Evolutionary conservation across 2,888 invertebrate species (phyloP).

Genomic region (Phyllotreta cruciferae): DNA sequence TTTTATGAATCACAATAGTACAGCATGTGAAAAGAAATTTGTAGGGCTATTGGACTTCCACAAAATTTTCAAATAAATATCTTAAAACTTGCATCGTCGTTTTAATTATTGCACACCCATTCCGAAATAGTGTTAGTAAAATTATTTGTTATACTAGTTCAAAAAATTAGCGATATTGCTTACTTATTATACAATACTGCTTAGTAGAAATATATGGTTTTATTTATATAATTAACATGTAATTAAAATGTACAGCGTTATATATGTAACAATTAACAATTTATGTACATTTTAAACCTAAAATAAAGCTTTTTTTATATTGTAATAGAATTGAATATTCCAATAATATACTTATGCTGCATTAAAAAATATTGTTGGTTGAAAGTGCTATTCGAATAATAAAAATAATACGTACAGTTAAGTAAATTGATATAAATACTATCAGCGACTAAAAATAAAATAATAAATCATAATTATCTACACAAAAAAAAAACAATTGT

Average conservation of each 20-base stretch:
- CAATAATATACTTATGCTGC: neutral
- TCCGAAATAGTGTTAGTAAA: no score
- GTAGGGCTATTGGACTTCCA: slow-evolving; percentile 63
- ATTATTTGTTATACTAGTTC: no score
- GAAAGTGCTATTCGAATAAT: no score
- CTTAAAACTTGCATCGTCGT: slow-evolving; percentile 52
- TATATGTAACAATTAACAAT: slow-evolving; percentile 37
- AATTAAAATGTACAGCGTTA: slow-evolving; percentile 39
- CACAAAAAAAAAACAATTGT: no score
- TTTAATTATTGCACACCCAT: neutral
- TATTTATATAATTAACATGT: slow-evolving; percentile 32
- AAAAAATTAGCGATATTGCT: no score
- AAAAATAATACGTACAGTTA: no score
- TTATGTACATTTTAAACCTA: slow-evolving; percentile 24
- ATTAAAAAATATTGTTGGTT: slow-evolving; percentile 4
- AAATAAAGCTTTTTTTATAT: slow-evolving; percentile 8
- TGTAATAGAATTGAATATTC: slow-evolving; percentile 18
- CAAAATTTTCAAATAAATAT: slow-evolving; percentile 62
- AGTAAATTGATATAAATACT: no score
- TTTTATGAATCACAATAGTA: slow-evolving; percentile 53
- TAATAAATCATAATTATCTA: no score
- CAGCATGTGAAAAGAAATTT: slow-evolving; percentile 58
- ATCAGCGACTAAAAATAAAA: no score
- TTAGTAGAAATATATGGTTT: slow-evolving; percentile 33
- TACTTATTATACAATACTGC: no score